Evolutionary conservation across 2,888 invertebrate genomes (phyloP).

Genomic region (Byasa hedistus): DNA sequence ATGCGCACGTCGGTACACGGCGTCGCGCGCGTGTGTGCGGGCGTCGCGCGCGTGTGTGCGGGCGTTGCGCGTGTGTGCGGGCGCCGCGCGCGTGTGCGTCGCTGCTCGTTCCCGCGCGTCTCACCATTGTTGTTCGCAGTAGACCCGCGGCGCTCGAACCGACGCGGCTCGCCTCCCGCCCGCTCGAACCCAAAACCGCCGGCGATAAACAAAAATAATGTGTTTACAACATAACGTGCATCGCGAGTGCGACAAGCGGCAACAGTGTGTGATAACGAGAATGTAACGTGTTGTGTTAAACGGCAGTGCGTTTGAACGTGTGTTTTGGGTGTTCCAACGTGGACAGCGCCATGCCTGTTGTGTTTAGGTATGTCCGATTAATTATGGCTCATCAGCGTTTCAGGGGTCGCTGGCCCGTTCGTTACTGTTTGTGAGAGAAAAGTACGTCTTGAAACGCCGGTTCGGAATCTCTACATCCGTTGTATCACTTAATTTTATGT

Average conservation of each 20-base stretch:
- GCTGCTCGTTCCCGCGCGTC: slow-evolving; percentile 65
- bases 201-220: slow-evolving; percentile 76
- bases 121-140: slow-evolving; percentile 72
- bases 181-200: slow-evolving; percentile 59
- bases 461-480: slow-evolving; percentile 46
- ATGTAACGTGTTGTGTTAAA: slow-evolving; percentile 74
- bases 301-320: slow-evolving; percentile 66
- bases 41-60: slow-evolving; percentile 41
- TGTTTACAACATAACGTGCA: slow-evolving; percentile 71
- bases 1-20: slow-evolving; percentile 67
- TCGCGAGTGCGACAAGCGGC: slow-evolving; percentile 75
- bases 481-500: slow-evolving; percentile 52
- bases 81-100: slow-evolving; percentile 51
- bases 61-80: slow-evolving; percentile 62
- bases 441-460: slow-evolving; percentile 15
- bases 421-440: slow-evolving; percentile 42
- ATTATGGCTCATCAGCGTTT: slow-evolving; percentile 71
- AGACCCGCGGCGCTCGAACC: slow-evolving; percentile 64
- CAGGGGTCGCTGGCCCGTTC: slow-evolving; percentile 69
- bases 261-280: slow-evolving; percentile 76
- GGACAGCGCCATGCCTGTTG: slow-evolving; percentile 70
- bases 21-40: slow-evolving; percentile 52
- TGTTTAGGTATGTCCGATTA: slow-evolving; percentile 78
- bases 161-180: slow-evolving; percentile 56
- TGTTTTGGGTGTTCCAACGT: slow-evolving; percentile 67